Evolutionary conservation across 2,888 invertebrate genomes (phyloP), one percentile per base, ranked within the genome.

Genomic region (Neria commutata): DNA sequence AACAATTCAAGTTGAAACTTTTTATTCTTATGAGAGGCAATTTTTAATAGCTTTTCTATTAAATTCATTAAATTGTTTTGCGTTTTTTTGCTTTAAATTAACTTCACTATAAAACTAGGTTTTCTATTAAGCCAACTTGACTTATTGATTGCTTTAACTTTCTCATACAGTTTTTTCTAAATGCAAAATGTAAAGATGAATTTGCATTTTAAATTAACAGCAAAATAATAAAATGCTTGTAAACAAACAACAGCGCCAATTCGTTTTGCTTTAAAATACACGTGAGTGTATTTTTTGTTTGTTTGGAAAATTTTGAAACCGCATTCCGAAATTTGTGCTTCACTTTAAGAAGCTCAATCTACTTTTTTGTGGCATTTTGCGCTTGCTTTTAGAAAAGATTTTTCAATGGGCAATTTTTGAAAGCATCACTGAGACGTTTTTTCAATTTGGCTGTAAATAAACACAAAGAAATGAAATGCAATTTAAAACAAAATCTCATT

Each of bases 391-490:
- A 77, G 63, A 77, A 77, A 57, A 76, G 69, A 67, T 77, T 78
- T 75, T 73, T 74, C 58, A 78, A 69, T 62, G 78, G 75, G 64
- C 75, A 76, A 73, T 73, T 75, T 70, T 75, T 78, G 60, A 77
- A 77, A 68, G 77, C 77, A 74, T 76, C 77, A 74, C 77, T 77
- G 64, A 77, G 76, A 62, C 78, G 77, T 75, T 76, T 78, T 74
- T 75, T 77, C 61, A 77, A 74, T 72, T 76, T 77, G 52, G 77
- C 77, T 78, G 77, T 40, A 42, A 42, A 42, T 42, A 42, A 42
- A 42, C 14, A 16, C 25, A 26, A 48, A 26, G 25, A 54, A 53
- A 45, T 11, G 14, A 50, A 59, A 25, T 48, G 48, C 49, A 71
- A 62, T 66, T 58, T 55, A 42, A 52, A 52, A 52, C 25, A 37